Evolutionary conservation across 2,113 vertebrate genomes (phyloP), one percentile per base, ranked within the genome.

Genomic region (Protomyctophum bolini): DNA sequence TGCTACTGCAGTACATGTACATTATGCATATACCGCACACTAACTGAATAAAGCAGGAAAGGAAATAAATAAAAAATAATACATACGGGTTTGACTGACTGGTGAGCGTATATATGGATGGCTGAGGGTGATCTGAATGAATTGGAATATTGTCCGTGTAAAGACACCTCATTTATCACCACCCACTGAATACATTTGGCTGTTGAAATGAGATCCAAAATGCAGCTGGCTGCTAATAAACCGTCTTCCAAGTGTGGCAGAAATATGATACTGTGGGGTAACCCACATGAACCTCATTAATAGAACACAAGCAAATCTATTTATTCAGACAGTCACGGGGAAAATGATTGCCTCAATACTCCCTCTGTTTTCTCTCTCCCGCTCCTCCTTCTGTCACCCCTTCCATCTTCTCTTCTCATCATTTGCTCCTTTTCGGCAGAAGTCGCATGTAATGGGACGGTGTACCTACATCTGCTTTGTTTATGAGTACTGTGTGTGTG

Each of bases 251-350:
- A 85, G 84, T 82, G 83, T 82, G 83, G 84, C 83, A 86, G 82
- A 79, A 82, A 83, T 79, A 83, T 84, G 83, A 82, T 56, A 55
- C 33, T 82, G 81, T 77, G 79, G 72, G 70, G 69, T 85, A 86
- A 88, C 86, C 85, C 83, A 77, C 79, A 82, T 85, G 83, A 90
- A 89, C 81, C 84, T 87, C 86, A 90, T 91, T 87, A 92, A 90
- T 86, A 86, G 82, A 88, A 81, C 84, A 90, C 84, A 83, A 84
- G 86, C 76, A 91, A 84, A 92, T 90, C 87, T 87, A 87, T 91
- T 87, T 84, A 88, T 88, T 88, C 85, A 88, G 81, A 91, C 76
- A 88, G 83, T 88, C 83, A 71, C 64, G 83, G 81, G 76, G 67
- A 72, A 81, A 84, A 86, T 84, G 77, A 86, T 89, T 83, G 79